Percentiles rank a stretch among this genome's conserved stretches.
Conservation (phyloP, 2,113 vertebrate species). For the Salminus brasiliensis region DNA sequence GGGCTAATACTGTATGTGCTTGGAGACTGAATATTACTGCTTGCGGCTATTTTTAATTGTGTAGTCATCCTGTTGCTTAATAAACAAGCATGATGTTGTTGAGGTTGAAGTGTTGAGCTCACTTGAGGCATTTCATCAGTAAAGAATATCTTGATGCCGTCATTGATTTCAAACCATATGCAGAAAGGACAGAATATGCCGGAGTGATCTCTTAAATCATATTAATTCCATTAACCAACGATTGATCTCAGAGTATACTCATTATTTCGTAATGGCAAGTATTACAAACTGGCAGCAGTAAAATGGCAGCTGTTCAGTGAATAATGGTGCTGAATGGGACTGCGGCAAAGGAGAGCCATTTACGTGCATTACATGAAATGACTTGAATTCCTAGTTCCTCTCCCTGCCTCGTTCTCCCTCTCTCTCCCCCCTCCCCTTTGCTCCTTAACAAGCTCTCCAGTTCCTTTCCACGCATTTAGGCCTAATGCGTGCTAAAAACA, state of each 20-base stretch:
- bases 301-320: constrained; percentile 19
- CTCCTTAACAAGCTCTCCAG: background rate
- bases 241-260: constrained; percentile 17
- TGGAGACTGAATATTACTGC: too few species aligned
- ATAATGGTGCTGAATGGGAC: background rate
- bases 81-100: too few species aligned
- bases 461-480: constrained; percentile 15
- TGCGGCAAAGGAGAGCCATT: background rate
- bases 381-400: constrained; percentile 11
- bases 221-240: background rate
- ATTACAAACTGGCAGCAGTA: constrained; percentile 1
- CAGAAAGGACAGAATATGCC: background rate
- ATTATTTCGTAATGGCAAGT: background rate
- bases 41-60: too few species aligned
- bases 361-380: constrained; percentile 3
- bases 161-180: background rate
- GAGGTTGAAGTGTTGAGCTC: too few species aligned
- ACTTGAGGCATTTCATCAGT: too few species aligned
- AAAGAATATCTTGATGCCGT: too few species aligned
- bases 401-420: background rate
- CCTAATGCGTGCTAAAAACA: background rate
- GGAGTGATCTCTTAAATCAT: background rate
- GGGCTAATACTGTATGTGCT: too few species aligned
- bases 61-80: too few species aligned
- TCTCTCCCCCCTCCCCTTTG: background rate